Conservation (phyloP, 2,797 vertebrate species). For the Amphiprion clarkii region DNA sequence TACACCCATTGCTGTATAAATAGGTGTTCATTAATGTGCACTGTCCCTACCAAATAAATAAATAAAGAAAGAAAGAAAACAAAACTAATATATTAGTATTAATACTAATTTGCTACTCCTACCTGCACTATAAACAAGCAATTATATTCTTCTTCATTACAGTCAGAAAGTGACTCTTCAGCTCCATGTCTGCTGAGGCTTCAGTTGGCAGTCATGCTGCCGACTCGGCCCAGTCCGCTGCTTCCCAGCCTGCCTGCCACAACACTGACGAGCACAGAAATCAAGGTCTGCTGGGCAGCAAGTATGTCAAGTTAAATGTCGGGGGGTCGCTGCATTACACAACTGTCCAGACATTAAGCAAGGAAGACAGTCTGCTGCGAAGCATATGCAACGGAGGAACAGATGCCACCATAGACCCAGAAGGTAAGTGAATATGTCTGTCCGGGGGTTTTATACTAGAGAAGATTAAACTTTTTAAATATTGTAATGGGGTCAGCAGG, state of each 20-base stretch:
- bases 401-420: constrained; percentile 89
- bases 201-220: constrained; percentile 81
- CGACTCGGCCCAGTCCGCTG: constrained; percentile 69
- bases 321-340: constrained; percentile 93
- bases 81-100: background rate
- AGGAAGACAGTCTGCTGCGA: constrained; percentile 89
- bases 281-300: constrained; percentile 86
- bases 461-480: too few species aligned
- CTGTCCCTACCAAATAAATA: too few species aligned
- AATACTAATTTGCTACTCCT: background rate
- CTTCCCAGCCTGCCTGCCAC: constrained; percentile 69
- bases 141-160: constrained; percentile 33
- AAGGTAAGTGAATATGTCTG: constrained; percentile 77
- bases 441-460: too few species aligned
- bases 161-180: constrained; percentile 66
- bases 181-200: constrained; percentile 88
- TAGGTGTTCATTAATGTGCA: too few species aligned
- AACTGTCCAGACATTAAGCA: constrained; percentile 91
- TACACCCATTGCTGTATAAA: too few species aligned
- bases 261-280: constrained; percentile 70
- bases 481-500: too few species aligned
- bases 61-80: background rate
- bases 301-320: constrained; percentile 93
- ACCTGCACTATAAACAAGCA: background rate
- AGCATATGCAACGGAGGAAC: constrained; percentile 89